Percentiles rank a stretch among this genome's conserved stretches.
These are phyloP conservation scores for Vollenhovia emeryi DNA, from an alignment of 1,140 invertebrate species.

Conservation along the genomic window DNA sequence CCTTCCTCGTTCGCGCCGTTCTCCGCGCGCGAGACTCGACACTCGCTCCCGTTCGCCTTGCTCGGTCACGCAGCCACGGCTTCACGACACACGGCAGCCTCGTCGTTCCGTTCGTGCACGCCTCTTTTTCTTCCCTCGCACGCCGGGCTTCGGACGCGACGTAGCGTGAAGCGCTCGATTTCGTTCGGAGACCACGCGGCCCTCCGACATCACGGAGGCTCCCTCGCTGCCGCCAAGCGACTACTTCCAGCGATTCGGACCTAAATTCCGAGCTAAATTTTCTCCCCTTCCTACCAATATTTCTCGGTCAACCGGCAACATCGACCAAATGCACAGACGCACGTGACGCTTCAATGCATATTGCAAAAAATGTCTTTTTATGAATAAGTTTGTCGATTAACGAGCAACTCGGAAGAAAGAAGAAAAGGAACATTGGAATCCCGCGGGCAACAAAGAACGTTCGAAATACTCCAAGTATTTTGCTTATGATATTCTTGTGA, in stretches of 20 bases:
- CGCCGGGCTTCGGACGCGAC: slow-evolving; percentile 2
- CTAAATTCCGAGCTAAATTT: slow-evolving; percentile 13
- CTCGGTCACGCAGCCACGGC: slow-evolving; percentile 33
- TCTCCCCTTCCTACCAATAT: neutral
- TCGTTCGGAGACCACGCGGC: slow-evolving; percentile 39
- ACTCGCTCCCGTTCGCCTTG: slow-evolving; percentile 49
- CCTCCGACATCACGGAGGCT: neutral
- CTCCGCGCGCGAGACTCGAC: neutral
- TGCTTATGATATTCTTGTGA: neutral
- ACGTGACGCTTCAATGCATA: neutral
- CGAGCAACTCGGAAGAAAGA: neutral
- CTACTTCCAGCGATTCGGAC: neutral
- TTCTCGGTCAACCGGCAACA: neutral
- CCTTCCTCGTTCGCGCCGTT: slow-evolving; percentile 24
- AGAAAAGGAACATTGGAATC: neutral
- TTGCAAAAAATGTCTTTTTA: neutral
- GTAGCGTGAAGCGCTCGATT: slow-evolving; percentile 51
- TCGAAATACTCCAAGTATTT: neutral
- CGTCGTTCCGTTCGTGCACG: slow-evolving; percentile 17
- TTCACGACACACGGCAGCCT: slow-evolving; percentile 6
- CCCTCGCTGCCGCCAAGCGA: neutral
- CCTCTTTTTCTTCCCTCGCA: slow-evolving; percentile 18
- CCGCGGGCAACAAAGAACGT: neutral
- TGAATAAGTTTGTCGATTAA: neutral
- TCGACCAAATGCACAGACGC: too few species aligned